Evolutionary conservation across 2,113 vertebrate genomes (phyloP), one percentile per base, ranked within the genome.

Genomic region (Zapus hudsonius): DNA sequence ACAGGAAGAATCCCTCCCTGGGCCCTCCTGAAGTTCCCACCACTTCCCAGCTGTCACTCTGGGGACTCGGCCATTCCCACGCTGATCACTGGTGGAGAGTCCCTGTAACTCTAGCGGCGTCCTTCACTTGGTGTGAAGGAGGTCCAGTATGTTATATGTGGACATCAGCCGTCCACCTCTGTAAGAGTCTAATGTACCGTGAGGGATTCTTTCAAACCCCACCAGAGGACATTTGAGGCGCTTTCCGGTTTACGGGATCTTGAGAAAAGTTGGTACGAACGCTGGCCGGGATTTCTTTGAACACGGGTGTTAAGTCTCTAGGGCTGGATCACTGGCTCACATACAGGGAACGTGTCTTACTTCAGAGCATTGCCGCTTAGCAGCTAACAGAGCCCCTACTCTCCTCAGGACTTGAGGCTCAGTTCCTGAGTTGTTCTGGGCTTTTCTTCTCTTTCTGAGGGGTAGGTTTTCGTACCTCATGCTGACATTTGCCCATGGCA

Each of bases 371-470:
- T 57, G 20, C 33, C 2, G 2, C 38, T 3, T 2, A 42, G 22
- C 52, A 40, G 1, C 3, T 40, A 2, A 1, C 12, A 4, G 42
- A 9, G 5, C 66, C 38, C 44, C 1, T 2, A 6, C 31, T 12
- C 84, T 59, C 20, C 1, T 4, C 3, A 16, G 11, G 20, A 4
- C 63, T 59, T 29, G 8, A 20, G 1, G 8, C 66, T 91, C 38
- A 15, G 47, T 40, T 31, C 7, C 19, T 27, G 15, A 9, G 2
- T 33, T 57, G 33, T 64, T 70, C 52, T 69, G 42, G 4, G 2
- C 25, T 12, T 84, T 79, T 61, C 70, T 92, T 52, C 16, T 12
- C 7, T 52, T 52, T 52, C 16, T 52, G 52, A 52, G 52, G 52
- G 6, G 16, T 52, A 13, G 52, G 52, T 12, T 84, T 79, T 61